Conservation (phyloP, 2,888 invertebrate species). For the Mesodorylaimus sp. region DNA sequence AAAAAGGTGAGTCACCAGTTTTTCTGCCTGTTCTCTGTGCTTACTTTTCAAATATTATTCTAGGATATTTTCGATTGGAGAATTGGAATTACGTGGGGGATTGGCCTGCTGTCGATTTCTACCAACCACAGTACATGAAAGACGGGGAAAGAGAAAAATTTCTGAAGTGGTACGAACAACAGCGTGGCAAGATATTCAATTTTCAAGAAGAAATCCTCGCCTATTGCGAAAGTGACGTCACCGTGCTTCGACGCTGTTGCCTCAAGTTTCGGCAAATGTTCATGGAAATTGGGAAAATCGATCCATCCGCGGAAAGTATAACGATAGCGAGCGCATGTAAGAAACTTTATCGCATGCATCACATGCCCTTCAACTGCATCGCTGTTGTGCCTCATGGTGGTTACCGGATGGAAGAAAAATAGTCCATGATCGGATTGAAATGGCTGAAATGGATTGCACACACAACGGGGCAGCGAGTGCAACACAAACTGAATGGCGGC, state of each 20-base stretch:
- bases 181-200: constrained; percentile 12
- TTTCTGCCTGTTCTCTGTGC: too few relatives aligned
- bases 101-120: too few relatives aligned
- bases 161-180: too few relatives aligned
- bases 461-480: constrained; percentile 6
- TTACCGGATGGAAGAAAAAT: constrained; percentile 8
- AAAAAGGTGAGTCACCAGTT: too few relatives aligned
- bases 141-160: too few relatives aligned
- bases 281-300: constrained; percentile 2
- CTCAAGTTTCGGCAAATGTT: constrained; percentile 12
- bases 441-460: constrained; percentile 14
- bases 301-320: constrained; percentile 11
- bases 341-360: constrained; percentile 9
- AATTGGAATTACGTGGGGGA: too few relatives aligned
- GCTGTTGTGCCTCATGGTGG: constrained; percentile 12
- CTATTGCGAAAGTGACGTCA: constrained; percentile 16
- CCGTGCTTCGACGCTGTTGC: constrained; percentile 7
- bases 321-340: constrained; percentile 15
- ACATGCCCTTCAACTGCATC: constrained; percentile 11
- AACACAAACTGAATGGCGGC: constrained; percentile 6
- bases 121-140: too few relatives aligned
- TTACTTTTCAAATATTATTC: too few relatives aligned
- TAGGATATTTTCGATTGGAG: too few relatives aligned
- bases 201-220: constrained; percentile 14
- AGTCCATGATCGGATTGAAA: constrained; percentile 9